These are phyloP conservation scores for Zootermopsis nevadensis DNA, from an alignment of 2,888 invertebrate species.

Conservation along the genomic window DNA sequence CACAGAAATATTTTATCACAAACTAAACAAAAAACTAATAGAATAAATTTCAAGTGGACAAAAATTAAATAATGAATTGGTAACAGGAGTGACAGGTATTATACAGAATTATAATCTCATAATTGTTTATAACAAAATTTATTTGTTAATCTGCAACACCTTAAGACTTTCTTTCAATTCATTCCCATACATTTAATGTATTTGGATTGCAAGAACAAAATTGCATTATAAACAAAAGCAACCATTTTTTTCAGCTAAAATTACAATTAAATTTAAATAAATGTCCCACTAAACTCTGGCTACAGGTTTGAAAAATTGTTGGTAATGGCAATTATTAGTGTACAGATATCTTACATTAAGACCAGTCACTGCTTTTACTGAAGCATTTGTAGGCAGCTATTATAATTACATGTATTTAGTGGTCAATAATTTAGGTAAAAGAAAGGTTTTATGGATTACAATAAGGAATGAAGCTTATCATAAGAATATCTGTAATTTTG, in stretches of 20 bases:
- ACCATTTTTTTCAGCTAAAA: neutral
- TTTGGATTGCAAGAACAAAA: neutral
- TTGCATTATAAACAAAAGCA: slow-evolving; percentile 25
- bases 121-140: slow-evolving; percentile 38
- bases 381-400: neutral
- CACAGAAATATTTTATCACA: no score
- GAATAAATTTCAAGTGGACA: no score
- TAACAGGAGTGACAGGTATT: no score
- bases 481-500: neutral
- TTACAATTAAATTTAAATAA: slow-evolving; percentile 10
- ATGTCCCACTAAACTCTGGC: neutral
- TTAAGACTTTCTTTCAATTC: slow-evolving; percentile 23
- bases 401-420: neutral
- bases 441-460: neutral
- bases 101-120: neutral
- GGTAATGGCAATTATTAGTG: neutral
- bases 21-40: no score
- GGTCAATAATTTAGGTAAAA: neutral
- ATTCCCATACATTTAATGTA: slow-evolving; percentile 11
- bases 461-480: neutral
- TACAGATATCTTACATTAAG: neutral
- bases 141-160: slow-evolving; percentile 35
- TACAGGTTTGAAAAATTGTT: neutral
- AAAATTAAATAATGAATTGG: no score
- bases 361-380: neutral